Base-by-base conservation (phyloP, 2,888 invertebrate genomes). In the Lycophotia porphyrea region DNA sequence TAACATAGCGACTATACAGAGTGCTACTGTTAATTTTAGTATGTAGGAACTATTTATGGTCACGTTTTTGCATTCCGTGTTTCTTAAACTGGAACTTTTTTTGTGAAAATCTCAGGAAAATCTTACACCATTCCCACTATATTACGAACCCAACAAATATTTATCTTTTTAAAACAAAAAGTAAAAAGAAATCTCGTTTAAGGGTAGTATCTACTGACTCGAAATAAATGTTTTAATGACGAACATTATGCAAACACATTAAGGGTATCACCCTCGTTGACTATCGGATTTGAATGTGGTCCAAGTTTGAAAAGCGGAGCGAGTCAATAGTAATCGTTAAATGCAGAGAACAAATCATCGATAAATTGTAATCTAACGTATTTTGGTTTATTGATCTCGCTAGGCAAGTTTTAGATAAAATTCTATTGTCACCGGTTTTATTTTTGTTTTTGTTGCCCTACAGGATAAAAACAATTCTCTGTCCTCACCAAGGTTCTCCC, bases 211-310 rank as follows among this genome's bases (percentile, higher is more conserved):
- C 90, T 93, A 93, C 85, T 91, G 93, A 91, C 88, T 93, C 95
- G 94, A 95, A 93, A 94, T 94, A 94, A 94, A 95, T 94, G 94
- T 94, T 95, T 96, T 96, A 96, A 96, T 95, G 96, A 94, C 91
- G 83, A 91, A 93, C 95, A 96, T 96, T 96, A 96, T 93, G 94
- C 95, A 94, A 95, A 95, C 96, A 93, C 96, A 96, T 96, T 96
- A 95, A 94, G 95, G 94, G 92, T 91, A 94, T 93, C 93, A 89
- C 94, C 94, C 94, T 91, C 82, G 89, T 88, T 89, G 90, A 89
- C 87, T 90, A 90, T 91, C 87, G 88, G 89, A 90, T 92, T 93
- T 91, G 74, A 64, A 39, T 69, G 72, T 88, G 90, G 90, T 83
- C 11, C 80, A 92, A 92, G 85, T 82, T 31, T 80, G 1, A 81